Percentiles rank a stretch among this genome's conserved stretches.
phyloP scores from a whole-genome alignment of 2,888 invertebrate species.

The Cryptocephalus primarius region DNA sequence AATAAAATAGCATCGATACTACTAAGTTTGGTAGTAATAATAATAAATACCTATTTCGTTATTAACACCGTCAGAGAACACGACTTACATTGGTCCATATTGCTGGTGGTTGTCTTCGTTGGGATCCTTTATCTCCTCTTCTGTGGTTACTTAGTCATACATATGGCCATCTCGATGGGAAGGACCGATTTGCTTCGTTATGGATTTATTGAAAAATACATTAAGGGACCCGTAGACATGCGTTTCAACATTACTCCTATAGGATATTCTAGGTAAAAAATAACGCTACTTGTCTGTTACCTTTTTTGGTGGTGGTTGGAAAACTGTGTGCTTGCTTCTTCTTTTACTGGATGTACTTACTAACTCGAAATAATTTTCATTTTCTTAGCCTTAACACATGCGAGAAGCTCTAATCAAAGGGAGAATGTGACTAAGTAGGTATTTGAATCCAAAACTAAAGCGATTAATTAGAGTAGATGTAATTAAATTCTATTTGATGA shows the following conservation, averaged over 20 bases:
- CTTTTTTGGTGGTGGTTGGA: too few species aligned
- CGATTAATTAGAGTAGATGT: too few species aligned
- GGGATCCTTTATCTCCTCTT: conserved; percentile 59
- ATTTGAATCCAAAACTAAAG: too few species aligned
- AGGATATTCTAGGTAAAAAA: conserved; percentile 47
- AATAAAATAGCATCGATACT: conserved; percentile 58
- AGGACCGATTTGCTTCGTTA: conserved; percentile 42
- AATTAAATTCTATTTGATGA: too few species aligned
- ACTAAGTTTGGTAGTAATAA: conserved; percentile 59
- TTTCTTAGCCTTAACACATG: too few species aligned
- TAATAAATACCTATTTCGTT: conserved; percentile 72
- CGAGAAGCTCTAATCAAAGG: too few species aligned
- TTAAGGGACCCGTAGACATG: conserved; percentile 41
- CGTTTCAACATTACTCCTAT: conserved; percentile 42
- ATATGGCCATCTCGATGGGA: conserved; percentile 59
- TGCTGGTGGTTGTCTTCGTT: conserved; percentile 44
- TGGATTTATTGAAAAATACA: conserved; percentile 46
- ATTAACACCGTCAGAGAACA: conserved; percentile 44
- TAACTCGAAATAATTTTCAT: too few species aligned
- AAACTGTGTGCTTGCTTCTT: too few species aligned
- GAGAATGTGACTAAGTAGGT: too few species aligned
- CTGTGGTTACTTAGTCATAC: conserved; percentile 62
- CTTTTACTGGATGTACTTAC: too few species aligned
- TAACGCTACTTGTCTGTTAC: too few species aligned
- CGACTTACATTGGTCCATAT: conserved; percentile 35